Base-by-base conservation (phyloP, 2,888 invertebrate species). In the Fragum fragum region DNA sequence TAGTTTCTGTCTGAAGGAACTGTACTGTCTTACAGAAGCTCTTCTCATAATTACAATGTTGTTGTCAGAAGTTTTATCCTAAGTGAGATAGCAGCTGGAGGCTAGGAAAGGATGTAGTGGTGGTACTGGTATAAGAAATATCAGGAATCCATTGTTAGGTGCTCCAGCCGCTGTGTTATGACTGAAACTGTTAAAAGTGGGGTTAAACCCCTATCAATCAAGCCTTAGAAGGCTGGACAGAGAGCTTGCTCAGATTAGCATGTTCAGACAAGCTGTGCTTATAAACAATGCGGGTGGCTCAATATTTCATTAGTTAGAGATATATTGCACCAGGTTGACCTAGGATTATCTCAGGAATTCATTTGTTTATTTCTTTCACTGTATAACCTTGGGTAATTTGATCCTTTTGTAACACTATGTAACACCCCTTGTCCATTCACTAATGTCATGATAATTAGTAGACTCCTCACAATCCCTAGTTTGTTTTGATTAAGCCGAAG, bases 331-430 rank as follows among this genome's bases (percentile, higher is more conserved):
- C 57, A 21, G 14, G 57, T 2, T 57, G 23, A 57, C 57, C 57
- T 23, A 26, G 57, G 57, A 26, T 57, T 23, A 57, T 57, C 57
- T 57, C 21, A 26, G 26, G 57, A 57, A 57, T 57, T 57, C 57
- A 57, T 57, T 57, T 47, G 47, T 47, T 47, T 47, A 3, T 9
- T 47, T 47, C 47, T 47, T 47, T 47, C 5, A 47, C 47, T 47
- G 47, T 14, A 18, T 47, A 9, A 47, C 47, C 47, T 47, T 47
- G 16, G 47, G 47, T 47, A 47, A 47, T 47, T 5, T 47, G 47
- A 47, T 47, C 47, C 32, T 47, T 14, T 1, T 18, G 14, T 9
- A 5, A 47, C n/a, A 9, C 47, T 3, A 14, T 47, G 47, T 47
- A 47, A 47, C 47, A 47, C 47, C 47, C 47, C n/a, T 14, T 47